Base-by-base conservation (phyloP, 2,113 vertebrate species). In the Hydrolagus affinis region DNA sequence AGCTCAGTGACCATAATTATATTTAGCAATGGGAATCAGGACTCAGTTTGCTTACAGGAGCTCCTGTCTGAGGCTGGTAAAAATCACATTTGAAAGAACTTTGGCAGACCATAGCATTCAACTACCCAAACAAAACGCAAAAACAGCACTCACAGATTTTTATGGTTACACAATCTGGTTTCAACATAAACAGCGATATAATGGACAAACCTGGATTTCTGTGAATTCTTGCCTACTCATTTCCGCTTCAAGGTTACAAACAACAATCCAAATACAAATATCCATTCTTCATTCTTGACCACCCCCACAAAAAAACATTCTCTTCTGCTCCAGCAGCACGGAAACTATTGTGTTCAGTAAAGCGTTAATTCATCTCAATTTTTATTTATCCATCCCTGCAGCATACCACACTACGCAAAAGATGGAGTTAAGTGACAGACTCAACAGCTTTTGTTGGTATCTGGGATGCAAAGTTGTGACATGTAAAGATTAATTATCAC, bases 121-220 rank as follows among this genome's bases (percentile, higher is more conserved):
- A 83, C 78, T 83, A 32, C 78, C 78, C 78, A 66, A 68, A 32
- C 62, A 83, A 80, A 83, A 83, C 30, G 32, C 78, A 83, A 83
- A 83, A 32, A 28, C 78, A 68, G 59, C 62, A 25, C 12, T 32
- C 78, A 66, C 78, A 83, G 78, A 32, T 68, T 83, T 83, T 83
- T 83, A 83, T 68, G 78, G 66, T 83, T 83, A 66, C 17, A 68
- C 78, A 83, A 32, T 62, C 17, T 68, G 64, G 8, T 64, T 83
- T 83, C 25, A 83, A 68, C 32, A 83, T 66, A 83, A 68, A 66
- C 57, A 62, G 57, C n/a, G 8, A 78, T 62, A 62, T 78, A 60
- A 23, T 62, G 57, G 57, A 78, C 21, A n/a, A 76, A 76, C 74
- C 74, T 21, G 15, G 59, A 76, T 57, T 21, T 19, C 74, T 62